Base-by-base conservation (phyloP, 2,888 invertebrate species). In the Parasteatoda lunata region DNA sequence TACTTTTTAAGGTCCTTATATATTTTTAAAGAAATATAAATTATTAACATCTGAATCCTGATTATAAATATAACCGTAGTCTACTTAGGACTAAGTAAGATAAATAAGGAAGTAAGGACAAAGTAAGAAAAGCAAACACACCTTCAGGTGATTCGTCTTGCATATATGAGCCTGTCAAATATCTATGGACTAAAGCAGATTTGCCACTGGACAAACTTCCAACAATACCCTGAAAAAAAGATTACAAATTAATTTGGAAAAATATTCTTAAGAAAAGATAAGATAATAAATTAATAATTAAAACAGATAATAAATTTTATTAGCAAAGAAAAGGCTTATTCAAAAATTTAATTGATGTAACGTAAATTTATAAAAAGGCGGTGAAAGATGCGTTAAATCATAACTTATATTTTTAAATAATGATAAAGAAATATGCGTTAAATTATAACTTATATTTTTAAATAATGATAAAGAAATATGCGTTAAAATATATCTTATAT, bases 61-160 rank as follows among this genome's bases (percentile, higher is more conserved):
- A 30, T 30, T 30, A 30, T 30, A 30, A 30, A 30, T 30, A 30
- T 30, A 30, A 30, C 30, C 30, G 30, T 30, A 30, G 30, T 30
- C 30, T 0, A 30, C 30, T 30, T 30, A 30, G 30, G 30, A 30
- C 1, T 30, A 30, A 30, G 30, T 30, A 30, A 30, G 30, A 30
- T 30, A 30, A 30, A 30, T 30, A 30, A 30, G 30, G 30, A 30
- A 30, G 30, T 30, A 30, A 30, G 30, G 30, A 30, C 30, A 30
- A 30, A 30, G 30, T 30, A 30, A 30, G 30, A 30, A 30, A 72
- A 72, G 7, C 8, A 15, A 69, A 64, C 90, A 72, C 89, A 93
- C 93, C 99, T 94, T 99, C 99, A 49, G 98, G 98, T 89, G 97
- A 97, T 93, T 99, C 98, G 92, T 97, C 98, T 92, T 98, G 97